Evolutionary conservation across 2,113 vertebrate genomes (phyloP), one percentile per base, ranked within the genome.

Genomic region (Trachemys scripta): DNA sequence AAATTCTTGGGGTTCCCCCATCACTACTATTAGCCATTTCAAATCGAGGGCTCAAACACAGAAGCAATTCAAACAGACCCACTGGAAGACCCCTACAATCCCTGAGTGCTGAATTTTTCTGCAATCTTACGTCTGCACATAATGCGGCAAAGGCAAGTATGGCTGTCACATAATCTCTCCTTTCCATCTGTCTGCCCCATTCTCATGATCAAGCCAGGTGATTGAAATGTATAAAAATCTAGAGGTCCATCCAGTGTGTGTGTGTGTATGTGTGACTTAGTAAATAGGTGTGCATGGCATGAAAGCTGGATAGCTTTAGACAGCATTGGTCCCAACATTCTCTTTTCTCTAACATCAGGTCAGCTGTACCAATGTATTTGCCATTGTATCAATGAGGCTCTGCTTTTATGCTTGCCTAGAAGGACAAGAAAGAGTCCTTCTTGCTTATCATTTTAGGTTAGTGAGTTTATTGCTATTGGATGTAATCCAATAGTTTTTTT

Each of bases 381-480:
- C 85, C 85, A 81, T 49, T 0, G 2, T 94, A 75, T 88, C 75
- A 83, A 0, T 42, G 82, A 92, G 42, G 14, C 65, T 86, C 45
- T 29, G 45, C 6, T 53, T 90, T 86, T 96, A 84, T 81, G 88
- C 65, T 82, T 92, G 75, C 50, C 88, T 31, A 83, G 47, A 35
- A 94, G 57, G 88, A 59, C 72, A 75, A 88, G 79, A 90, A 94
- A 27, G 35, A 90, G 4, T 82, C 78, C 35, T 49, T 84, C 88
- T 93, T 83, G 49, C 89, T 82, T 88, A 5, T 11, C 80, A 85
- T 92, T 87, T 93, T 69, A 93, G 81, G 54, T 89, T 72, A 89
- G 65, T 85, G 92, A 12, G 65, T 97, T 97, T 96, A 88, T 97
- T 97, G 93, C 81, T 91, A 12, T 59, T 96, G 95, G 96, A 92